These are phyloP conservation scores for Acanthurus lineatus DNA, from an alignment of 2,797 vertebrate species.

Conservation along the genomic window DNA sequence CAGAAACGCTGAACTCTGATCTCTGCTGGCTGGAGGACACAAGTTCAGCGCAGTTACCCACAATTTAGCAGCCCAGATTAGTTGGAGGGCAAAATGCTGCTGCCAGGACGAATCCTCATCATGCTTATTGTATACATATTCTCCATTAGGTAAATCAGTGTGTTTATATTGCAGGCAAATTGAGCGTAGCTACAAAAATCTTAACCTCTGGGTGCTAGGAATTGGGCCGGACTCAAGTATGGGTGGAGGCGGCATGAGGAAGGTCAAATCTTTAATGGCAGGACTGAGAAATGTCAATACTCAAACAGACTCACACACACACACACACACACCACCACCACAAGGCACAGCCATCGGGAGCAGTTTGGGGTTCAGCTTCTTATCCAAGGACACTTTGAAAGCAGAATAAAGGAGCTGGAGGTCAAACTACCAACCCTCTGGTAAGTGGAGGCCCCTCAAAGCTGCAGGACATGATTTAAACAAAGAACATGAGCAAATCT, in stretches of 20 bases:
- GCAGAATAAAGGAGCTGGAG: no score
- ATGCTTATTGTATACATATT: constrained; percentile 54
- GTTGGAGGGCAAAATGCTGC: constrained; percentile 66
- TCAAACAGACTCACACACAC: no score
- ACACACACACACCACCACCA: no score
- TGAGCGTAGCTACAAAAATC: constrained; percentile 43
- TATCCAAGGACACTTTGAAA: no score
- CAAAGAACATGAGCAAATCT: neutral
- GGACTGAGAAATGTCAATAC: neutral
- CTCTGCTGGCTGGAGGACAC: constrained; percentile 78
- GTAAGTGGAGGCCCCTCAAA: no score
- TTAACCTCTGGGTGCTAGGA: constrained; percentile 39
- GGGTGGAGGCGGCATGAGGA: constrained; percentile 4
- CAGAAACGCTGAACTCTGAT: constrained; percentile 80
- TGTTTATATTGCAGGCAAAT: constrained; percentile 68
- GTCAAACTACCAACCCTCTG: no score
- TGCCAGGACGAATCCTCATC: constrained; percentile 73
- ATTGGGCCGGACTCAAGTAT: constrained; percentile 12
- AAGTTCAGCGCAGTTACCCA: constrained; percentile 73
- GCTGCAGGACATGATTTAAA: neutral
- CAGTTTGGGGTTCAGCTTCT: no score
- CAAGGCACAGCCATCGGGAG: no score
- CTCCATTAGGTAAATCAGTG: constrained; percentile 54
- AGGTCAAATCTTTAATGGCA: constrained; percentile 28
- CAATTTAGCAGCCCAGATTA: constrained; percentile 65